A percentile compares a stretch with the other conserved stretches of the same genome.
Conservation (phyloP, 2,797 vertebrate species). For the Pelobates cultripes region DNA sequence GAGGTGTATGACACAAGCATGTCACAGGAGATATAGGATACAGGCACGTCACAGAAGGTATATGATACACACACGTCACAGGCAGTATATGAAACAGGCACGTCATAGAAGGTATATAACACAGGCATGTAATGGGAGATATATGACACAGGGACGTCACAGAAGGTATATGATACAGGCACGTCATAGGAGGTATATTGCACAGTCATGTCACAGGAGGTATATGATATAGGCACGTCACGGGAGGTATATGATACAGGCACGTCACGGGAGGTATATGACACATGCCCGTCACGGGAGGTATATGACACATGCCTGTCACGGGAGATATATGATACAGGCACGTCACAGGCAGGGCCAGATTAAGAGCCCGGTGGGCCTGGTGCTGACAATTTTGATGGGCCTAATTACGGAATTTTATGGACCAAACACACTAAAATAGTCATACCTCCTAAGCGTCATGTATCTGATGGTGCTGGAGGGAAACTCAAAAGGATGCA, state of each 20-base stretch:
- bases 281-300: neutral
- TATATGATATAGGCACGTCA: conserved; percentile 13
- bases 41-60: too few relatives aligned
- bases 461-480: too few relatives aligned
- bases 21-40: neutral
- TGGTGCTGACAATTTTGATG: too few relatives aligned
- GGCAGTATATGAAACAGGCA: too few relatives aligned
- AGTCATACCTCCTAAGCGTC: too few relatives aligned
- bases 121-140: neutral
- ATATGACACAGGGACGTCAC: neutral
- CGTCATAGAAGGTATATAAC: neutral
- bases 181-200: conserved; percentile 30
- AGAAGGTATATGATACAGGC: neutral
- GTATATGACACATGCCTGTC: neutral
- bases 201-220: neutral
- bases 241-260: neutral
- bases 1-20: neutral
- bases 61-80: too few relatives aligned
- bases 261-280: neutral
- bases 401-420: too few relatives aligned
- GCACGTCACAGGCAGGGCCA: too few relatives aligned
- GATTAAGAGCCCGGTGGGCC: too few relatives aligned
- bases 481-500: too few relatives aligned
- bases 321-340: neutral
- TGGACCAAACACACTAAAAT: too few relatives aligned